Evolutionary conservation across 2,113 vertebrate genomes (phyloP).

Genomic region (Fulica atra): DNA sequence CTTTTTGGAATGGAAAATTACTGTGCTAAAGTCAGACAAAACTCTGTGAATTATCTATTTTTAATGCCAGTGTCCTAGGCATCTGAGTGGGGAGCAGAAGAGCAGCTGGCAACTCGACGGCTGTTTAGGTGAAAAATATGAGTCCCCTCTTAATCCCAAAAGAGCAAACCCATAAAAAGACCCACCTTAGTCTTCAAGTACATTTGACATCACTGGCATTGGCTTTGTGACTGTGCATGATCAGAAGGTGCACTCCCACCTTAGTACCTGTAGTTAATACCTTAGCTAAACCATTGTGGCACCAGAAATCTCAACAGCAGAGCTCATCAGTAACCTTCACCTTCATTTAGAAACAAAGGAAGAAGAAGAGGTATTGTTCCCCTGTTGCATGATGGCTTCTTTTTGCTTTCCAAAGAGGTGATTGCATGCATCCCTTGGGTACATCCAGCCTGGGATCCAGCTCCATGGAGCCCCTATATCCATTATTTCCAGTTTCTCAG

Average conservation of each 20-base stretch:
- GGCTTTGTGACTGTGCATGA: neutral
- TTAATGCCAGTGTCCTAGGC: neutral
- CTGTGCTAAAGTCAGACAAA: neutral
- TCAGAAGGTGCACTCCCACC: neutral
- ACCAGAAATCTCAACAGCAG: neutral
- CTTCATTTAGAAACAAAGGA: neutral
- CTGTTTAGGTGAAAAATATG: neutral
- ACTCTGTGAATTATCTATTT: neutral
- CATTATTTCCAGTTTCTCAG: neutral
- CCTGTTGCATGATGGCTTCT: neutral
- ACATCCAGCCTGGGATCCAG: neutral
- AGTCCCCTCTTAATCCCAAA: neutral
- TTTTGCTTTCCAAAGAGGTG: neutral
- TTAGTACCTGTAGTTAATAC: neutral
- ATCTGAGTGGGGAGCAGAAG: neutral
- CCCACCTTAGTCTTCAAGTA: neutral
- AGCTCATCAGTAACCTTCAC: neutral
- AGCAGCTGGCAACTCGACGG: neutral
- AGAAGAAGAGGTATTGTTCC: neutral
- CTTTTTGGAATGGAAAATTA: conserved; percentile 23
- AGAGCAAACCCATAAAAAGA: neutral
- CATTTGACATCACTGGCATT: neutral
- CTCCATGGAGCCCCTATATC: neutral
- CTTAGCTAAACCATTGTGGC: neutral
- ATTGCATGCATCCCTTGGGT: neutral